Conservation (phyloP, 2,797 vertebrate species). For the Potorous gilbertii region DNA sequence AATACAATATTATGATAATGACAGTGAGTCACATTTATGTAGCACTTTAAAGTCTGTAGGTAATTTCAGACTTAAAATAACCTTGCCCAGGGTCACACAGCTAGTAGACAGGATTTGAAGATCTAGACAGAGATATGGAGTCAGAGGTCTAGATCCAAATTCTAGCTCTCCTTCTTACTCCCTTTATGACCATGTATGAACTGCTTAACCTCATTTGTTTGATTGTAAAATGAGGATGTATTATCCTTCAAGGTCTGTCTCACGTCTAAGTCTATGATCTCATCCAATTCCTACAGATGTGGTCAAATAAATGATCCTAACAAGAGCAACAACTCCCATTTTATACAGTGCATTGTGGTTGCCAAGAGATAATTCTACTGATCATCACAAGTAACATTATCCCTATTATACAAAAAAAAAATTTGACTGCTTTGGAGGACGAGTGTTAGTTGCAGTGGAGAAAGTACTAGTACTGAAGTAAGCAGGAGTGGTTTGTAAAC, state of each 20-base stretch:
- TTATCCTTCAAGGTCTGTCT: background rate
- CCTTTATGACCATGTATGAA: background rate
- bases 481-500: background rate
- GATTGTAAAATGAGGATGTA: background rate
- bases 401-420: background rate
- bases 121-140: background rate
- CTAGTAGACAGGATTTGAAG: background rate
- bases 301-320: background rate
- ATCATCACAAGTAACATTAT: background rate
- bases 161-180: background rate
- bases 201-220: background rate
- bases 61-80: background rate
- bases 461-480: background rate
- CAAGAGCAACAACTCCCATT: background rate
- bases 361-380: background rate
- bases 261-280: too few relatives aligned
- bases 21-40: background rate
- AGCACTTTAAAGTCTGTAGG: background rate
- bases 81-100: background rate
- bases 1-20: background rate
- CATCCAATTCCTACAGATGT: background rate
- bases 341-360: background rate
- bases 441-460: background rate
- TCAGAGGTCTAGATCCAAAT: background rate
- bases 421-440: background rate